Percentiles rank a stretch among this genome's conserved stretches.
Evolutionary conservation across 2,888 invertebrate species (phyloP).

Genomic region (Stenoptilia bipunctidactyla): DNA sequence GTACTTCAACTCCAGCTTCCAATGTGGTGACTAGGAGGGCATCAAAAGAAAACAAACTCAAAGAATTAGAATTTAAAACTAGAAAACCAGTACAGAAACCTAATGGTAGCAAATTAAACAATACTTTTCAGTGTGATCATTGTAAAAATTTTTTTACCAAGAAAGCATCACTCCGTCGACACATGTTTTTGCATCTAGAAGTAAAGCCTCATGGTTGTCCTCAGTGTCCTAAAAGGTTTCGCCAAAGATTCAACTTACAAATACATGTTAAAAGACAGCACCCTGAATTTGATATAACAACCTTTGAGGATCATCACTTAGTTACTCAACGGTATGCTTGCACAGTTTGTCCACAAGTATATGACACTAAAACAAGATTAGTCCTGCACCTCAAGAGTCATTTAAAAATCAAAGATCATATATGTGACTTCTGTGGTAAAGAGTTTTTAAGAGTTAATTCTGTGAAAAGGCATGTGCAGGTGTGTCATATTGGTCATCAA

Average conservation of each 20-base stretch:
- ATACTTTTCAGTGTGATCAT: conserved; percentile 66
- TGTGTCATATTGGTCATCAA: conserved; percentile 81
- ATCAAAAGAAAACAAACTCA: conserved; percentile 6
- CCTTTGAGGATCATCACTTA: conserved; percentile 79
- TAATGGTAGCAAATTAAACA: conserved; percentile 1
- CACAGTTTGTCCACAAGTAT: conserved; percentile 77
- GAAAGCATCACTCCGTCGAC: conserved; percentile 76
- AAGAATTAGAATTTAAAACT: neutral
- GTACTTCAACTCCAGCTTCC: neutral
- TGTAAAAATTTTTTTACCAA: conserved; percentile 76
- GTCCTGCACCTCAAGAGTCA: conserved; percentile 78
- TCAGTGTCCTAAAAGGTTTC: conserved; percentile 74
- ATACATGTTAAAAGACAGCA: conserved; percentile 74
- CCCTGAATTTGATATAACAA: conserved; percentile 32
- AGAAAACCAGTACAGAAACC: neutral
- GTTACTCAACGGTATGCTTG: conserved; percentile 81
- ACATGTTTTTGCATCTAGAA: conserved; percentile 75
- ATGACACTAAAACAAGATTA: conserved; percentile 75
- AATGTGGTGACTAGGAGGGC: neutral
- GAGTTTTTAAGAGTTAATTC: conserved; percentile 82
- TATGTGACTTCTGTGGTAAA: conserved; percentile 85
- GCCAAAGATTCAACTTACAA: conserved; percentile 74
- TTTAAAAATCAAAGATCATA: conserved; percentile 80
- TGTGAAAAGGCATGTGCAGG: conserved; percentile 80
- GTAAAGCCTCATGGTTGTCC: conserved; percentile 74